Conservation (phyloP, 2,113 vertebrate genomes). For the Mungos mungo region DNA sequence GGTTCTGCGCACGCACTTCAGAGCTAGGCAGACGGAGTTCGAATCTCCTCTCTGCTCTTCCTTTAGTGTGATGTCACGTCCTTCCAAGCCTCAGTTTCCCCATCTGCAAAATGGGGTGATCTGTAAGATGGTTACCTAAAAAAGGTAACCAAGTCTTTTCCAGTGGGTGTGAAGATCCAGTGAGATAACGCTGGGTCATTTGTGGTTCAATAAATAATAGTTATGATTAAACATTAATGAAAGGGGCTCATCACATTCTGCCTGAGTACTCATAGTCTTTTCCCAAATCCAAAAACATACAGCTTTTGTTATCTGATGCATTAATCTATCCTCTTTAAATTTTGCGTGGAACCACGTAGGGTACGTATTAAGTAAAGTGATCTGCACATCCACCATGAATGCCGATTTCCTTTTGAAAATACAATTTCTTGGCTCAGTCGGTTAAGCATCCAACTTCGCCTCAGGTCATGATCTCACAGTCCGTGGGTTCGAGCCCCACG, state of each 20-base stretch:
- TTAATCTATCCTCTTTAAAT: not conserved
- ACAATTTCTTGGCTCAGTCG: too few species aligned
- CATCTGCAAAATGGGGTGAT: not conserved
- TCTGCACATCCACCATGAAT: not conserved
- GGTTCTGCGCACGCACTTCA: not conserved
- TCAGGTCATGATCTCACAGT: too few species aligned
- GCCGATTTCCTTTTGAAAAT: not conserved
- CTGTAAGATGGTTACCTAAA: not conserved
- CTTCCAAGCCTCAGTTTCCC: not conserved
- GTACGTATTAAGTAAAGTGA: not conserved
- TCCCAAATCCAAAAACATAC: not conserved
- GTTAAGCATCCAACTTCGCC: too few species aligned
- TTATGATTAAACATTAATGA: not conserved
- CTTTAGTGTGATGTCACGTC: not conserved
- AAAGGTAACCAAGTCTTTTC: not conserved
- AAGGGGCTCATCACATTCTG: not conserved
- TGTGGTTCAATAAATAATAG: not conserved
- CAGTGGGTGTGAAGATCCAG: not conserved
- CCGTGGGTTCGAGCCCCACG: too few species aligned
- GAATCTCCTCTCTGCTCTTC: not conserved
- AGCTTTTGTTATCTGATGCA: not conserved
- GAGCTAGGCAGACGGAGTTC: not conserved
- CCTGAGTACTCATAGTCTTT: not conserved
- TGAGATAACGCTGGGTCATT: too few species aligned
- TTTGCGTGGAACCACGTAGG: not conserved